Conservation (phyloP, 2,797 vertebrate genomes). For the Rhinichthys osculus region DNA sequence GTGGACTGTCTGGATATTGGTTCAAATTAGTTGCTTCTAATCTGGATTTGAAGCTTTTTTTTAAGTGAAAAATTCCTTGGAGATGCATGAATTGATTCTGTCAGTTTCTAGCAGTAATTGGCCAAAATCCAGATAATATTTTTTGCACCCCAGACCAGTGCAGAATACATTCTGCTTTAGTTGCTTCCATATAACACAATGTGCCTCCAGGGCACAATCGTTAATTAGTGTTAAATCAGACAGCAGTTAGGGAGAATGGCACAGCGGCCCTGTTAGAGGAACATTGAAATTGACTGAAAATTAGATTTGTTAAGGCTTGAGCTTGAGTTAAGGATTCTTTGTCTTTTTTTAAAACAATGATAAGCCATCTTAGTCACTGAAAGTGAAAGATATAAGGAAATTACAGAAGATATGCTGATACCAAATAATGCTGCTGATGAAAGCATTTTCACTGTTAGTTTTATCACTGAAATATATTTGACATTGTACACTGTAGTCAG, state of each 20-base stretch:
- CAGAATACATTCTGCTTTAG: constrained; percentile 7
- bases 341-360: constrained; percentile 35
- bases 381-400: constrained; percentile 1
- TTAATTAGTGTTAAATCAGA: constrained; percentile 53
- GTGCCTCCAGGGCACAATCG: constrained; percentile 26
- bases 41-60: neutral
- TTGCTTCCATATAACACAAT: constrained; percentile 28
- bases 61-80: neutral
- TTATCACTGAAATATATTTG: constrained; percentile 44
- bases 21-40: constrained; percentile 12
- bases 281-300: constrained; percentile 50
- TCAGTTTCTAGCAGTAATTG: neutral
- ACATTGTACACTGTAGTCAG: constrained; percentile 39
- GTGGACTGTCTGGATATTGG: neutral
- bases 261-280: constrained; percentile 30
- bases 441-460: constrained; percentile 13
- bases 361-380: constrained; percentile 35
- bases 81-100: constrained; percentile 8
- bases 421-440: constrained; percentile 35
- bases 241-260: constrained; percentile 31
- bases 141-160: neutral
- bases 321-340: constrained; percentile 22
- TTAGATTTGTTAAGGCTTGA: constrained; percentile 43
- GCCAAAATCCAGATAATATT: constrained; percentile 12
- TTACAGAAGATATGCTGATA: constrained; percentile 31